Conservation (phyloP, 2,888 invertebrate genomes). For the Orthosia incerta region DNA sequence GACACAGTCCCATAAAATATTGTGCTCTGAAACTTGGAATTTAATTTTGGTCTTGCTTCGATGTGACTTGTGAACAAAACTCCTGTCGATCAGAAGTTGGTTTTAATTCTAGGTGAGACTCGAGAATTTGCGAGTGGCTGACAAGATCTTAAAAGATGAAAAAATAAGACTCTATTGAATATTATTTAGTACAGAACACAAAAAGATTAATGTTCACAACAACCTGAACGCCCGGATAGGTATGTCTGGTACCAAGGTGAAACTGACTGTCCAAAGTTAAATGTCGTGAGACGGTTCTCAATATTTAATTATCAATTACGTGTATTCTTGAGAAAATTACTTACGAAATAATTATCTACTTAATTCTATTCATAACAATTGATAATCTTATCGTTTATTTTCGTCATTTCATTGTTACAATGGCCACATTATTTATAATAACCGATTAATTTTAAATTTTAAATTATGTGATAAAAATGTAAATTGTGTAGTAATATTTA, state of each 20-base stretch:
- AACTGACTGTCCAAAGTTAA: slow-evolving; percentile 22
- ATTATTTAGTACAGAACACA: not conserved
- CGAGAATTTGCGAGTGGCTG: not conserved
- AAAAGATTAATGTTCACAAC: slow-evolving; percentile 7
- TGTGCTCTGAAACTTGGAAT: not conserved
- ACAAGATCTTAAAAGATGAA: not conserved
- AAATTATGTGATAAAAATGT: slow-evolving; percentile 4
- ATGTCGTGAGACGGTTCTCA: slow-evolving; percentile 21
- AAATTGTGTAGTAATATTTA: not conserved
- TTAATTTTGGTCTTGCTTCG: not conserved
- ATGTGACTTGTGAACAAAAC: not conserved
- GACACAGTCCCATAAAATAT: not conserved
- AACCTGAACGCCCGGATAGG: slow-evolving; percentile 12
- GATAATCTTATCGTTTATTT: slow-evolving; percentile 38
- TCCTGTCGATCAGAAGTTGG: not conserved
- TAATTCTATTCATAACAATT: slow-evolving; percentile 27
- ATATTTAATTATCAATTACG: slow-evolving; percentile 19
- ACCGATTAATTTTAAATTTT: slow-evolving; percentile 18
- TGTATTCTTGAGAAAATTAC: slow-evolving; percentile 18
- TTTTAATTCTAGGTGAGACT: not conserved
- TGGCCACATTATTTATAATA: slow-evolving; percentile 4
- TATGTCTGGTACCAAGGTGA: slow-evolving; percentile 38
- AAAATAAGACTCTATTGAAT: slow-evolving; percentile 1
- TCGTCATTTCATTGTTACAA: slow-evolving; percentile 16
- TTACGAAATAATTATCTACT: slow-evolving; percentile 18